phyloP scores from a whole-genome alignment of 2,797 vertebrate genomes.

The Mastacembelus armatus region DNA sequence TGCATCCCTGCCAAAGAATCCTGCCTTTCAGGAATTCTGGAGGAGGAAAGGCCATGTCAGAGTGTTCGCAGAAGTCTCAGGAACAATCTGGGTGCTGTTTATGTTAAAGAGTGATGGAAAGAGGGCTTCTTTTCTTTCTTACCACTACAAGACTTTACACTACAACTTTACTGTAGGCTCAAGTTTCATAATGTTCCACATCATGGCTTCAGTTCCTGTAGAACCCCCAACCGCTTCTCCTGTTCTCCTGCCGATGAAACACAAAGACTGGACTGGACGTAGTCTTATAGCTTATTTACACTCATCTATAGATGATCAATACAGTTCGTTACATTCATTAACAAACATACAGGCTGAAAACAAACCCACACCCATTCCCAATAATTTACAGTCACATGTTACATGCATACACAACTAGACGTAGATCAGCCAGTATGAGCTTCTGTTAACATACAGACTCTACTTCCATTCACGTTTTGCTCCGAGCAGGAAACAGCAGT shows the following conservation, averaged over 20 bases:
- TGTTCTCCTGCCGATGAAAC: background rate
- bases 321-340: too few relatives aligned
- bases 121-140: slow-evolving; percentile 7
- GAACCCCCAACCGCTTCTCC: background rate
- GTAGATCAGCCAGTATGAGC: background rate
- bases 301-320: too few relatives aligned
- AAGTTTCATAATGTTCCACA: slow-evolving; percentile 47
- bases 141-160: slow-evolving; percentile 23
- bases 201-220: background rate
- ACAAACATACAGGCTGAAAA: background rate
- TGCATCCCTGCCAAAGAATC: slow-evolving; percentile 53
- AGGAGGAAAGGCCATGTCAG: slow-evolving; percentile 46
- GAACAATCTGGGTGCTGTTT: slow-evolving; percentile 62
- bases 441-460: background rate
- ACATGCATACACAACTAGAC: background rate
- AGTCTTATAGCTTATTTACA: background rate
- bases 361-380: background rate
- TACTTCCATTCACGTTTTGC: slow-evolving; percentile 23
- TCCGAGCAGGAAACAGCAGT: slow-evolving; percentile 28
- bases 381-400: too few relatives aligned
- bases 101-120: slow-evolving; percentile 35
- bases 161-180: slow-evolving; percentile 44
- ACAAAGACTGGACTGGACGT: background rate
- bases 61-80: slow-evolving; percentile 48
- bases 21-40: slow-evolving; percentile 58